Base-by-base conservation (phyloP, 2,797 vertebrate genomes). In the Vultur gryphus region DNA sequence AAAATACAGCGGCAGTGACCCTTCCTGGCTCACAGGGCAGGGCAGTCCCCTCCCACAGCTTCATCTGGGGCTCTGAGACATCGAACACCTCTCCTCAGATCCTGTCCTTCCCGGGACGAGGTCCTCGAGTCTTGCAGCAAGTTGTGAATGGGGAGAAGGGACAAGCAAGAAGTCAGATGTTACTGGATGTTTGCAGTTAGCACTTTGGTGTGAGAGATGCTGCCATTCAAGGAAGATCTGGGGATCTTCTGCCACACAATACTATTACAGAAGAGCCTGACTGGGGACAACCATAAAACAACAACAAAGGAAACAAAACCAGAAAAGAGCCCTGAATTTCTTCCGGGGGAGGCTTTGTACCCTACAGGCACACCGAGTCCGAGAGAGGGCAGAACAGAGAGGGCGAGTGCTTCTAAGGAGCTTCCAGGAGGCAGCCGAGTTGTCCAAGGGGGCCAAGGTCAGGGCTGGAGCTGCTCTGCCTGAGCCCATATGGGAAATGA, bases 401-500 rank as follows among this genome's bases (percentile, higher is more conserved):
- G 55, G 11, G 26, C 13, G 4, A 35, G 35, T 3, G 16, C 18
- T 35, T 14, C 43, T 16, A 9, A 44, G 39, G 51, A 41, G 46
- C 26, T 31, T 10, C 29, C 43, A 44, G 54, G 26, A n/a, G 52
- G 35, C n/a, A 44, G 20, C 19, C 0, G 11, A 4, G 41, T 4
- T 35, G 20, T 13, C 39, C 64, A 10, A 19, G 35, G 29, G 25
- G 12, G 19, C 31, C 23, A 4, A 52, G 51, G 17, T 21, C 21
- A 35, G n/a, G 9, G 24, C 39, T 55, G 49, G 70, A 29, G 44
- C 51, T n/a, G 26, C 66, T 61, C 35, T 37, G 46, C 11, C 13
- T 1, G 1, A 33, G 13, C 8, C 8, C 1, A 0, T 28, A 2
- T 8, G 11, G 29, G 28, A 44, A 28, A 17, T 3, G 28, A 37